Percentiles rank a stretch among this genome's conserved stretches.
Conservation (phyloP, 2,113 vertebrate genomes). For the Nymphicus hollandicus region DNA sequence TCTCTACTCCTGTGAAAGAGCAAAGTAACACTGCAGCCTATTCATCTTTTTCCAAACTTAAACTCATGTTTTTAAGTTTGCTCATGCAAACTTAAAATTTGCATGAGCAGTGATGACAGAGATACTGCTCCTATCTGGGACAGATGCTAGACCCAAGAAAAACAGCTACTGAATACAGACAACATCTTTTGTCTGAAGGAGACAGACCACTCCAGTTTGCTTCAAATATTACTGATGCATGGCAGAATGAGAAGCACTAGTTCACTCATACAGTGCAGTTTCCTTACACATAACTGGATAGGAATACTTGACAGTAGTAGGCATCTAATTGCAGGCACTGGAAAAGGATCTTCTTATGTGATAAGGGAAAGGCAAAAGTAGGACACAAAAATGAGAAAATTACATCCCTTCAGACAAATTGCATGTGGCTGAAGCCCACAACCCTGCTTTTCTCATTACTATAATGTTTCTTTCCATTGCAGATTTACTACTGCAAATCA, state of each 20-base stretch:
- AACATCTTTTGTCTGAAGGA: not conserved
- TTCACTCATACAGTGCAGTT: not conserved
- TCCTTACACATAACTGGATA: not conserved
- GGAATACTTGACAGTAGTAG: not conserved
- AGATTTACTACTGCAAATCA: not conserved
- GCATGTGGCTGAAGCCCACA: not conserved
- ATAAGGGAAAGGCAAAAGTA: not conserved
- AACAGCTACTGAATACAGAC: not conserved
- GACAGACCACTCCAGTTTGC: not conserved
- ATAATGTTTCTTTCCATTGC: not conserved
- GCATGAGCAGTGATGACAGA: not conserved
- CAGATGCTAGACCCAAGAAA: not conserved
- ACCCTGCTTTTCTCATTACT: not conserved
- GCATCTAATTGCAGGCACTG: not conserved
- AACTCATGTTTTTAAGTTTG: too few species aligned
- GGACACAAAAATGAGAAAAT: not conserved
- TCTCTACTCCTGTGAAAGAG: not conserved
- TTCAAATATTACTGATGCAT: not conserved
- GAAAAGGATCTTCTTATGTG: not conserved
- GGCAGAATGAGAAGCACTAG: not conserved
- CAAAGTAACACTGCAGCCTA: not conserved
- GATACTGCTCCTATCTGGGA: not conserved
- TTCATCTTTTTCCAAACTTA: not conserved
- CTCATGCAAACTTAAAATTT: conserved; percentile 20
- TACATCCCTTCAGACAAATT: not conserved